Evolutionary conservation across 2,888 invertebrate species (phyloP).

Genomic region (Apotomis betuletana): DNA sequence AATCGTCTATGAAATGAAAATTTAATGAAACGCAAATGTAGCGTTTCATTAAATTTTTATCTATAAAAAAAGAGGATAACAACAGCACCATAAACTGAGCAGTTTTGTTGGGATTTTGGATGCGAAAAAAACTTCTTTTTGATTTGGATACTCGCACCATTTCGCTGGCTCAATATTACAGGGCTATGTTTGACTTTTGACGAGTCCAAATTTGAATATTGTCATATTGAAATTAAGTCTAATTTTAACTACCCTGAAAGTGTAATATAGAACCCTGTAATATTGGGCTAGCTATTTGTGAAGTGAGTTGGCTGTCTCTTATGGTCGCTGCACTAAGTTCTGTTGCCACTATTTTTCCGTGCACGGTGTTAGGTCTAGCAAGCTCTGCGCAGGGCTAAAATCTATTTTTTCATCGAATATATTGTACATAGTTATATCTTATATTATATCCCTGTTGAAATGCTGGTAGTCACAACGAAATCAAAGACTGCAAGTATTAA

Average conservation of each 20-base stretch:
- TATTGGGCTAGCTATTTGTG: background rate
- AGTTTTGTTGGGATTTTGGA: background rate
- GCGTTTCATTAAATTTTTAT: too few species aligned
- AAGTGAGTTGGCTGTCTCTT: slow-evolving; percentile 10
- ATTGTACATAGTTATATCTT: slow-evolving; percentile 67
- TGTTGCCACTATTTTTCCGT: slow-evolving; percentile 66
- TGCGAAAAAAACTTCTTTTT: background rate
- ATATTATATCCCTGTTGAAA: slow-evolving; percentile 47
- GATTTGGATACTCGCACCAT: background rate
- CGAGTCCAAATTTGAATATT: too few species aligned
- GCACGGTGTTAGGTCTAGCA: slow-evolving; percentile 70
- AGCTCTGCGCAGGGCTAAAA: slow-evolving; percentile 74
- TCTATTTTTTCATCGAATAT: slow-evolving; percentile 72
- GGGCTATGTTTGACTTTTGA: too few species aligned
- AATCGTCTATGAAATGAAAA: too few species aligned
- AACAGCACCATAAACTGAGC: background rate
- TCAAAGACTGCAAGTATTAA: slow-evolving; percentile 80
- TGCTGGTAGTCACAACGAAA: slow-evolving; percentile 82
- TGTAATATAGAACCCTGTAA: too few species aligned
- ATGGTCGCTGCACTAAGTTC: slow-evolving; percentile 41
- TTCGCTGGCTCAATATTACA: too few species aligned
- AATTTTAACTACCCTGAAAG: too few species aligned
- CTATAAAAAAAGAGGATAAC: too few species aligned
- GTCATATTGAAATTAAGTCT: too few species aligned
- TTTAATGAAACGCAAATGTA: too few species aligned